Conservation (phyloP, 2,888 invertebrate species). For the Trichogramma dendrolimi region DNA sequence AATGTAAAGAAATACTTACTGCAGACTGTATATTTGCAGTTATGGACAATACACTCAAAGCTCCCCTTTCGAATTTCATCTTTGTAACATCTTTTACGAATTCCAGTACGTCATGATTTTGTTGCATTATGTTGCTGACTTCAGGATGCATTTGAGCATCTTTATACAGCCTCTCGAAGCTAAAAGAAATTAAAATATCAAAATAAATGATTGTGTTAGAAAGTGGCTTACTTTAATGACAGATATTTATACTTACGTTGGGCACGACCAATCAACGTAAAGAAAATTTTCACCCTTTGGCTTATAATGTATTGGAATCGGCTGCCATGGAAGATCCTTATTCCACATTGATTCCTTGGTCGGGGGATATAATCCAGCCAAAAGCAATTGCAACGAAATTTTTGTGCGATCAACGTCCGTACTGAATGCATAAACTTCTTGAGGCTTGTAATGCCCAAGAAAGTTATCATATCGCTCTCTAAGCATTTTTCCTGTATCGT, state of each 20-base stretch:
- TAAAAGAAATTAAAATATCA: no score
- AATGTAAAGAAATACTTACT: no score
- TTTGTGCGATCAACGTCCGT: constrained; percentile 57
- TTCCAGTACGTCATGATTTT: no score
- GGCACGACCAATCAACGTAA: not conserved
- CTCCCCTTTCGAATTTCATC: no score
- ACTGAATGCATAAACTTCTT: constrained; percentile 47
- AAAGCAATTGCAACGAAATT: constrained; percentile 55
- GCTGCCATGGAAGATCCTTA: constrained; percentile 61
- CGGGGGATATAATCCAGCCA: constrained; percentile 57
- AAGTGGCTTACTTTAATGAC: no score
- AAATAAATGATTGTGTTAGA: no score
- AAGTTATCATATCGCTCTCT: constrained; percentile 42
- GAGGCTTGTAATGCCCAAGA: constrained; percentile 44
- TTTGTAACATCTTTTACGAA: no score
- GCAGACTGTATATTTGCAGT: no score
- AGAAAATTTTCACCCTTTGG: not conserved
- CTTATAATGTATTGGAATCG: constrained; percentile 47
- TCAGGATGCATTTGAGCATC: no score
- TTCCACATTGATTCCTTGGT: constrained; percentile 56
- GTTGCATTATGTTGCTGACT: no score
- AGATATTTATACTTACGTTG: not conserved
- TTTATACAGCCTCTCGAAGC: no score
- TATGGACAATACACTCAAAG: no score
- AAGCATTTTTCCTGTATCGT: constrained; percentile 44